Conservation (phyloP, 2,113 vertebrate genomes). For the Tragulus kanchil region DNA sequence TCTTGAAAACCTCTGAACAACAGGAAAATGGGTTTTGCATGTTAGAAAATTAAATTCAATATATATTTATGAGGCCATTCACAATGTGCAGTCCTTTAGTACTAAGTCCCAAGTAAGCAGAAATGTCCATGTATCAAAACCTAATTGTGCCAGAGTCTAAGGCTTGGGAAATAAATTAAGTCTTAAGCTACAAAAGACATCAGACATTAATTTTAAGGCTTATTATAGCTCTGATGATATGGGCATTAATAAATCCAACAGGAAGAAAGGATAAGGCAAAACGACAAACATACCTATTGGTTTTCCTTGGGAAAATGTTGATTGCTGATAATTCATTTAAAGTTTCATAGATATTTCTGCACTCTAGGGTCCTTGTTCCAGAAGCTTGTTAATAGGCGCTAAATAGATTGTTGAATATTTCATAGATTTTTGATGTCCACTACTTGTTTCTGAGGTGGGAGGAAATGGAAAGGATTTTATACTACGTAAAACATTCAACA, state of each 20-base stretch:
- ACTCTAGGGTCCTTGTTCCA: constrained; percentile 53
- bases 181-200: constrained; percentile 80
- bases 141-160: constrained; percentile 84
- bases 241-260: constrained; percentile 80
- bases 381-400: constrained; percentile 53
- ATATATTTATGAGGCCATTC: constrained; percentile 91
- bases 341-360: constrained; percentile 50
- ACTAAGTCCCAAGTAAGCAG: constrained; percentile 86
- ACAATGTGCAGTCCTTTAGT: constrained; percentile 84
- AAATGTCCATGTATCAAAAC: constrained; percentile 88
- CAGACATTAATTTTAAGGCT: constrained; percentile 84
- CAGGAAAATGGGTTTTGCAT: constrained; percentile 86
- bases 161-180: constrained; percentile 86
- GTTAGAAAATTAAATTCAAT: constrained; percentile 91
- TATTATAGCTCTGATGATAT: constrained; percentile 82
- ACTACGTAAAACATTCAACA: constrained; percentile 26
- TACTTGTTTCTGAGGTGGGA: constrained; percentile 61
- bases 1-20: constrained; percentile 81
- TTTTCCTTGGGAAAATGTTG: constrained; percentile 75
- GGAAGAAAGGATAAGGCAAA: constrained; percentile 68
- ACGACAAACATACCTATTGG: constrained; percentile 49
- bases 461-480: constrained; percentile 31
- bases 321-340: constrained; percentile 70
- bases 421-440: constrained; percentile 58
- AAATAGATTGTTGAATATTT: constrained; percentile 74